Evolutionary conservation across 2,888 invertebrate species (phyloP), one percentile per base, ranked within the genome.

Genomic region (Junonia oenone): DNA sequence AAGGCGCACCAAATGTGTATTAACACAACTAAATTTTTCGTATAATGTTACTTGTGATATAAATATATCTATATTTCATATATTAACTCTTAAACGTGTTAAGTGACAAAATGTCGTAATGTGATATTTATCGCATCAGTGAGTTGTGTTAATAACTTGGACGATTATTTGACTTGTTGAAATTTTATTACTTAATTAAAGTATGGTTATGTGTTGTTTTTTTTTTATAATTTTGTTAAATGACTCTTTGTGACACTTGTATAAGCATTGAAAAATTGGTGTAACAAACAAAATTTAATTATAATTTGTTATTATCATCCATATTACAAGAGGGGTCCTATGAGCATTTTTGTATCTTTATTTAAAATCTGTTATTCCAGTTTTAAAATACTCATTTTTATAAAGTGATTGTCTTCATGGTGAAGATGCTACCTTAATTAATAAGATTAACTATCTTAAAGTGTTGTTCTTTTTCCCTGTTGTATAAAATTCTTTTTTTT

Each of bases 311-410:
- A 13, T 29, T 46, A 31, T 29, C 8, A 13, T 22, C 26, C 26
- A 5, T 26, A 6, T 22, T 26, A n/a, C 8, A 46, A 22, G 2
- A 45, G 43, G n/a, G n/a, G 2, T n/a, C 11, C 13, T 22, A 17
- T 43, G 11, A 11, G 11, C 27, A 13, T 29, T 46, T 31, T n/a
- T 11, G 15, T 46, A 45, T n/a, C n/a, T 26, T 11, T 15, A 45
- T 11, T 31, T n/a, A n/a, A 31, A 46, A 27, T 27, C 9, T 43
- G 31, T 51, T 45, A 2, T 46, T 19, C 37, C 35, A 52, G n/a
- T 52, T 45, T 46, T 27, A 45, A 43, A 46, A 52, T 52, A 52
- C 52, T 52, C 45, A 52, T 52, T 45, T 52, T 43, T 37, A 26
- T 52, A 27, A 45, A 14, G 35, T 52, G 45, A 52, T 52, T 52